phyloP scores from a whole-genome alignment of 2,113 vertebrate genomes.

The Urocolius indicus region DNA sequence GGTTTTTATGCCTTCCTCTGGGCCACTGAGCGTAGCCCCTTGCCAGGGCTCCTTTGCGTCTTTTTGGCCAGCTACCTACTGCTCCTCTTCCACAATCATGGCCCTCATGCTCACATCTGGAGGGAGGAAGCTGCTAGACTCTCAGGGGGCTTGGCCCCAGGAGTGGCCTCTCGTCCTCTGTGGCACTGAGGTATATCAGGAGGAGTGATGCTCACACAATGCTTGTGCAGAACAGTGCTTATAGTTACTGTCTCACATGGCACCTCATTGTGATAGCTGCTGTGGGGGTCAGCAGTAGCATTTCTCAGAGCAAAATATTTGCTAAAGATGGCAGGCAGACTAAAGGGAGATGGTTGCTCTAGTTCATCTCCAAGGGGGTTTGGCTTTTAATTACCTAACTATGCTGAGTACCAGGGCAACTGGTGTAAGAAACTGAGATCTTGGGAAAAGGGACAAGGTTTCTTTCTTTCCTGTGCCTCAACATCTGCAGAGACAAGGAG shows the following conservation, averaged over 20 bases:
- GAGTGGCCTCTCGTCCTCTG: too few relatives aligned
- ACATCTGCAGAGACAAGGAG: neutral
- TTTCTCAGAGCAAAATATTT: neutral
- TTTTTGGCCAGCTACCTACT: too few relatives aligned
- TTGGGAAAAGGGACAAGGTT: neutral
- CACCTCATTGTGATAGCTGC: neutral
- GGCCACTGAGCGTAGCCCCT: too few relatives aligned
- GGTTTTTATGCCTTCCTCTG: too few relatives aligned
- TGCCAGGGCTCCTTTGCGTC: too few relatives aligned
- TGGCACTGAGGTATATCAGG: neutral
- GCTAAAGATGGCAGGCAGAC: neutral
- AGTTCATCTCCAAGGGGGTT: neutral
- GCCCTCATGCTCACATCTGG: too few relatives aligned
- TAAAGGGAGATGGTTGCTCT: neutral
- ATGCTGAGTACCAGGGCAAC: neutral
- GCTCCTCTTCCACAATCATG: too few relatives aligned
- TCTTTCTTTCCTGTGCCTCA: neutral
- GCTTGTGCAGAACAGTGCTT: neutral
- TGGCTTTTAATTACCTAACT: neutral
- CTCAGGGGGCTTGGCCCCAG: too few relatives aligned
- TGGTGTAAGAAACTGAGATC: neutral
- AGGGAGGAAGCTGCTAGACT: too few relatives aligned
- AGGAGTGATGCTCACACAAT: neutral
- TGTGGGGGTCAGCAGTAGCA: neutral
- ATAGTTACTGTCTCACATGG: neutral